Base-by-base conservation (phyloP, 2,113 vertebrate genomes). In the Phylloscopus trochilus region DNA sequence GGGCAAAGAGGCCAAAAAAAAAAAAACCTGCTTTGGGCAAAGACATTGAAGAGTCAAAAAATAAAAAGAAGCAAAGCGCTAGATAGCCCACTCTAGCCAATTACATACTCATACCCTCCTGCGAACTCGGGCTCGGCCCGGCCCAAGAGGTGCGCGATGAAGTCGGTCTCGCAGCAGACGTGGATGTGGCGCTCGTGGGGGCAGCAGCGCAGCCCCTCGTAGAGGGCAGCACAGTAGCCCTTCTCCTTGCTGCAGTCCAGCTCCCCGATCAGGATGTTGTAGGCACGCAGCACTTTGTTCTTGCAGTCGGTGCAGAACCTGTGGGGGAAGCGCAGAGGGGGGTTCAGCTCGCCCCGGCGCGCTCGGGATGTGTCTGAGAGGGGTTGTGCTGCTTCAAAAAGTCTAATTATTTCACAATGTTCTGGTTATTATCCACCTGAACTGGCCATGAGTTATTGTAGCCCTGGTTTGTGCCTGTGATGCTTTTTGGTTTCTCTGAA, bases 231-330 rank as follows among this genome's bases (percentile, higher is more conserved):
- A 6, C 99, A 99, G 95, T 99, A 99, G 19, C 99, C 99, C 93
- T 99, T 99, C 96, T 99, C 99, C 85, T 99, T 99, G 97, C 97
- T 99, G 98, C 98, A 98, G 96, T 99, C 99, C 94, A 99, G 96
- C 94, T 99, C 99, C 13, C 99, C 99, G 21, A 99, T 98, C 44
- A 99, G 98, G 89, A 99, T 99, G 96, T 99, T 99, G 97, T 99
- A 99, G 0, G 99, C 99, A 93, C 99, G 97, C 52, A 99, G 97
- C 3, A 99, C 99, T 98, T 99, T 99, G 92, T 98, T 99, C 97
- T 99, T 99, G 97, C 99, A 99, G 97, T 99, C 99, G 26, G 98
- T 99, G 97, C 99, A 99, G 96, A 99, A 99, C 96, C 99, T 99
- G 97, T 1, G 30, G 82, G 80, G 44, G 23, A 55, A 92, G 26